Evolutionary conservation across 2,113 vertebrate species (phyloP).

Genomic region (Rostratula benghalensis): DNA sequence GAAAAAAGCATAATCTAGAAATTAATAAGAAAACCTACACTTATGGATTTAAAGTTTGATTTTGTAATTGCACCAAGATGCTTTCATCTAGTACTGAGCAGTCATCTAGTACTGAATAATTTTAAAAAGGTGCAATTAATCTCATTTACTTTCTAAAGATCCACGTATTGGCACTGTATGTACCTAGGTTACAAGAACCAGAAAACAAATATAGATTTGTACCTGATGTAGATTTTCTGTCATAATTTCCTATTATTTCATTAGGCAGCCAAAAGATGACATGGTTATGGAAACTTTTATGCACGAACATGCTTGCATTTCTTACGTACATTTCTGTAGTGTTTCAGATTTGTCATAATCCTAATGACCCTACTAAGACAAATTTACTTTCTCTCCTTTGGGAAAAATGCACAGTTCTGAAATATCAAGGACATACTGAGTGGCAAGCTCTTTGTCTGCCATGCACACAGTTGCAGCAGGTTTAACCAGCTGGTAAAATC

Average conservation of each 20-base stretch:
- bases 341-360: background rate
- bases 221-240: background rate
- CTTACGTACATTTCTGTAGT: rapidly evolving
- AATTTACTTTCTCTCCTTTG: background rate
- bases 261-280: background rate
- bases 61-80: background rate
- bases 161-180: background rate
- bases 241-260: background rate
- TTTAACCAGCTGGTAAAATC: background rate
- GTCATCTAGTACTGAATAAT: background rate
- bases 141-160: background rate
- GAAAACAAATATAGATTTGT: background rate
- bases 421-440: background rate
- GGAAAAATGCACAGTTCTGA: background rate
- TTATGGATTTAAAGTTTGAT: background rate
- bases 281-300: background rate
- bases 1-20: background rate
- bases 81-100: background rate
- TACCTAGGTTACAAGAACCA: background rate
- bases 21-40: background rate
- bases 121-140: background rate
- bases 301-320: background rate
- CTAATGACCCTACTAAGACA: background rate
- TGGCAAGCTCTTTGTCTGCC: background rate
- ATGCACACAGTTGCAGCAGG: background rate